Conservation (phyloP, 2,888 invertebrate genomes). For the Pogonocherus hispidulus region DNA sequence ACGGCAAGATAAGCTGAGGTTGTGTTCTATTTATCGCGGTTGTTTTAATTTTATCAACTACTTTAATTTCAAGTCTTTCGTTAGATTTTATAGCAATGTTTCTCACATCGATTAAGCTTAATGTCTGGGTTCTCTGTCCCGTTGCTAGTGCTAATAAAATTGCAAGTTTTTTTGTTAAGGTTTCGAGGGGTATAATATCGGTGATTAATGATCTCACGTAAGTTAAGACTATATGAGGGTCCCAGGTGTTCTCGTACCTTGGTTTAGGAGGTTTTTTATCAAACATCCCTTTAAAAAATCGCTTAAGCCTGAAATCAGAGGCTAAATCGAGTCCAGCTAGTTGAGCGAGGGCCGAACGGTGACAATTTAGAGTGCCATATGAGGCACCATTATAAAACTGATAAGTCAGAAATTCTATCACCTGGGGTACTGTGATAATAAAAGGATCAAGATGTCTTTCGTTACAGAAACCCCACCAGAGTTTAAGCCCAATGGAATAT, state of each 20-base stretch:
- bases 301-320: not conserved
- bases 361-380: not conserved
- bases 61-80: not conserved
- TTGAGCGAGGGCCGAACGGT: not conserved
- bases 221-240: not conserved
- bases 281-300: not conserved
- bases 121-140: not conserved
- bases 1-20: not conserved
- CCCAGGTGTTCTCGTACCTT: slow-evolving; percentile 1
- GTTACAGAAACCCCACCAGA: not conserved
- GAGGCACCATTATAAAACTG: not conserved
- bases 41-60: not conserved
- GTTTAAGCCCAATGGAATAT: not conserved
- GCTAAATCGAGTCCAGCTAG: not conserved
- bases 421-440: not conserved
- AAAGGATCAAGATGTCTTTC: not conserved
- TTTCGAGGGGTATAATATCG: not conserved
- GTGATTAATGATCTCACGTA: not conserved
- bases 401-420: not conserved
- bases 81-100: not conserved
- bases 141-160: not conserved
- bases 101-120: not conserved
- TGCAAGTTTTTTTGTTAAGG: not conserved
- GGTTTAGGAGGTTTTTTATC: not conserved
- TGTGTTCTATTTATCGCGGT: not conserved